Conservation (phyloP, 1,140 invertebrate species). For the Drosophila cardini region DNA sequence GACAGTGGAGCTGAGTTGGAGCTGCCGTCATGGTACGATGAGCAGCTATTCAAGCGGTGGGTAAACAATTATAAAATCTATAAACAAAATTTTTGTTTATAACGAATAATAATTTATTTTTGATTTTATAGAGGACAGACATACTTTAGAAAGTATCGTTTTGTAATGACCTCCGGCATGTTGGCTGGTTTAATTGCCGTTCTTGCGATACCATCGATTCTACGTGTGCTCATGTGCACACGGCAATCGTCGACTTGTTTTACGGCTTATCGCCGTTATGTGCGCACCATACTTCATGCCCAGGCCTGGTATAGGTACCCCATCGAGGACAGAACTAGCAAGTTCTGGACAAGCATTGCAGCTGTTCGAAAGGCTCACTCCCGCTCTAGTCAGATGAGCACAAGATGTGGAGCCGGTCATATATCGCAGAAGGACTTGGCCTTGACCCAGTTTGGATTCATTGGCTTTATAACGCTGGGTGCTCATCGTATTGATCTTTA, state of each 20-base stretch:
- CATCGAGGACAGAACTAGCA: conserved; percentile 54
- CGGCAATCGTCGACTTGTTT: conserved; percentile 87
- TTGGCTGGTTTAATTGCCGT: conserved; percentile 87
- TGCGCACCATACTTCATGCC: conserved; percentile 90
- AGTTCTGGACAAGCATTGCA: conserved; percentile 88
- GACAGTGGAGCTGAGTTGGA: conserved; percentile 75
- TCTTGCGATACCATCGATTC: conserved; percentile 87
- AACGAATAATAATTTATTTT: background rate
- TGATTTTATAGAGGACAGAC: conserved; percentile 87
- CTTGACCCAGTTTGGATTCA: conserved; percentile 94
- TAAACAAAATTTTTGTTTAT: background rate
- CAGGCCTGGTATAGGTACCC: conserved; percentile 90
- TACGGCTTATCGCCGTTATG: conserved; percentile 91
- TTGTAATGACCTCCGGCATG: conserved; percentile 87
- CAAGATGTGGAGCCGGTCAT: conserved; percentile 84
- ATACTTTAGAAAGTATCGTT: conserved; percentile 87
- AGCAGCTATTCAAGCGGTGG: conserved; percentile 86
- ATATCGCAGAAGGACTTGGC: conserved; percentile 92
- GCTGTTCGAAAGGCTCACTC: conserved; percentile 89
- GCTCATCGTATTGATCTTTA: conserved; percentile 88
- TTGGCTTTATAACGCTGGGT: conserved; percentile 90
- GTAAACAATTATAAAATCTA: conserved; percentile 31
- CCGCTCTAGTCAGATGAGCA: conserved; percentile 86
- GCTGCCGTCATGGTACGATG: conserved; percentile 87
- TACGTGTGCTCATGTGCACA: conserved; percentile 88